Evolutionary conservation across 1,140 invertebrate genomes (phyloP), one percentile per base, ranked within the genome.

Genomic region (Calosoma granatense): DNA sequence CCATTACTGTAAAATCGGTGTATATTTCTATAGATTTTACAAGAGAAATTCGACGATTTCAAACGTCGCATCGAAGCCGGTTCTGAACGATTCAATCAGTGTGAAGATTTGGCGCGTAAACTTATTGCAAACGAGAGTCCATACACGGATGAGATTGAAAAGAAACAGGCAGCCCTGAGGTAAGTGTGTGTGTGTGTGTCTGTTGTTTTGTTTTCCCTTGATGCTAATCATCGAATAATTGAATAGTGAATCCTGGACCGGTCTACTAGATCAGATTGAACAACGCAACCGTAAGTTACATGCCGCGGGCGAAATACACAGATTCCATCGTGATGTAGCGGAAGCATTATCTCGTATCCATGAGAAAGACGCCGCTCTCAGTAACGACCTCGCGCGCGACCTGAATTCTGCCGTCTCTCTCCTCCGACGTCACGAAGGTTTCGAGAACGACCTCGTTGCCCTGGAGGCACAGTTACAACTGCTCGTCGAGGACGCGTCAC

Each of bases 31-130:
- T 62, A 88, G 84, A 76, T 91, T 23, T 70, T 97, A 17, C 85
- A 92, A 67, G 86, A 86, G 20, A 97, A 97, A 76, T 99, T 98
- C 74, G 92, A 97, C 63, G 94, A 98, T 69, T 87, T 98, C 54
- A 94, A 94, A 63, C 88, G 94, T 64, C 80, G 86, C 54, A 87
- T 98, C 15, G 92, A 96, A 66, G 86, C 89, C 23, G 94, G 93
- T 1, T 84, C 89, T 0, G 94, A 98, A 70, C 76, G 94, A 61
- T 97, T 96, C 67, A 91, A 88, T 67, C 88, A 92, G 64, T 95
- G 93, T 68, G 92, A 97, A 72, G 84, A 92, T 59, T 73, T 96
- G 51, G 93, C 94, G 1, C 91, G 88, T 65, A 93, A 94, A 71
- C 74, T 98, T 17, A 83, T 96, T 17, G 83, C 87, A 0, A 90